Conservation (phyloP, 1,140 invertebrate species). For the Dryas iulia region DNA sequence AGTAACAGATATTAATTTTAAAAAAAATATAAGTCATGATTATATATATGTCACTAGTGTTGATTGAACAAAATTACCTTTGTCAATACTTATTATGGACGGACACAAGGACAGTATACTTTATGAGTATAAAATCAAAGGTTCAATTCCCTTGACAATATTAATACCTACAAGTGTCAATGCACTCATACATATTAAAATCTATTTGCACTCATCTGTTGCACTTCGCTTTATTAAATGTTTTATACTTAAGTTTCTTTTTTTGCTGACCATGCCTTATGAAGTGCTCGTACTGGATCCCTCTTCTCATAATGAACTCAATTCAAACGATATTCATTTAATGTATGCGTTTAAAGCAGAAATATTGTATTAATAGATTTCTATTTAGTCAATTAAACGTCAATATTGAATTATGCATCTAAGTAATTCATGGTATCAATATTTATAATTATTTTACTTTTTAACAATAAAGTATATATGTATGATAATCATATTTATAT, state of each 20-base stretch:
- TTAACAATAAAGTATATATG: background rate
- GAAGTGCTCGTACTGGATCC: conserved; percentile 12
- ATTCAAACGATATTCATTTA: background rate
- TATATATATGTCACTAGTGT: background rate
- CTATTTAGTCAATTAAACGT: background rate
- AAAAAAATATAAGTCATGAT: background rate
- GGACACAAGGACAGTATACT: conserved; percentile 19
- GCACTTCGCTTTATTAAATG: conserved; percentile 48
- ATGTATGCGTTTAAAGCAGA: background rate
- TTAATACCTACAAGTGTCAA: conserved; percentile 33
- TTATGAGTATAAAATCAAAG: conserved; percentile 26
- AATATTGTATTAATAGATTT: background rate
- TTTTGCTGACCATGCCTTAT: conserved; percentile 30
- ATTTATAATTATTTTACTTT: background rate
- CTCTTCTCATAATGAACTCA: background rate
- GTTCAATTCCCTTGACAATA: conserved; percentile 12
- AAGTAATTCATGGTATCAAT: too few relatives aligned
- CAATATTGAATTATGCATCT: too few relatives aligned
- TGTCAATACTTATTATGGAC: conserved; percentile 42
- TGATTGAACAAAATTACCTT: conserved; percentile 38
- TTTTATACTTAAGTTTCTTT: conserved; percentile 34
- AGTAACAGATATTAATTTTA: background rate
- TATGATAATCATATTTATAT: background rate
- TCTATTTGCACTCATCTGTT: conserved; percentile 49
- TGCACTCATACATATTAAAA: conserved; percentile 51